Evolutionary conservation across 2,888 invertebrate species (phyloP).

Genomic region (Chironomus riparius): DNA sequence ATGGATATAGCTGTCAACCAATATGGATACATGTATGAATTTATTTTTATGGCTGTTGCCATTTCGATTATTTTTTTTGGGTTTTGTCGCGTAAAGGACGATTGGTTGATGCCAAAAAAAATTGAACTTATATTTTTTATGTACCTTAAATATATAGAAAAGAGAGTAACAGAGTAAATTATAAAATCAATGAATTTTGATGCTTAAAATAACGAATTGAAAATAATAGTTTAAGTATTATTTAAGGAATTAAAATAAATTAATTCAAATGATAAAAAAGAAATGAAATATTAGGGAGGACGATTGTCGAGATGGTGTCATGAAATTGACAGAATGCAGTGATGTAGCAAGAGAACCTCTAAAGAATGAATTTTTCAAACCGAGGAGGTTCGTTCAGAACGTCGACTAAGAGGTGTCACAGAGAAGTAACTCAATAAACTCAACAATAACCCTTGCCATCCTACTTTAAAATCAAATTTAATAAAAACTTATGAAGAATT

Average conservation of each 20-base stretch:
- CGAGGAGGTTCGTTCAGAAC: no score
- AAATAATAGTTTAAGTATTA: constrained; percentile 11
- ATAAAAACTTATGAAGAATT: no score
- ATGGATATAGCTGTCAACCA: not conserved
- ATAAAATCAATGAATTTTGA: constrained; percentile 1
- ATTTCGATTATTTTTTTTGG: no score
- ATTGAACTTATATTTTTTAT: not conserved
- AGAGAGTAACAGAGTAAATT: not conserved
- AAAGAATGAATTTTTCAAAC: no score
- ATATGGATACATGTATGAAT: not conserved
- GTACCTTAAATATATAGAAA: not conserved
- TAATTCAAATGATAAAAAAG: not conserved
- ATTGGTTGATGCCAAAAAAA: not conserved
- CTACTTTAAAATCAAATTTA: no score
- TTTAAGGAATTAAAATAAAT: not conserved
- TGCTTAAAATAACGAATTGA: constrained; percentile 26
- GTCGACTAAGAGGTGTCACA: no score
- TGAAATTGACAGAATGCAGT: no score
- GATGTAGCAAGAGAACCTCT: no score
- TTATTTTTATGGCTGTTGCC: not conserved
- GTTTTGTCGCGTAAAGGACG: not conserved
- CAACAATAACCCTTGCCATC: no score
- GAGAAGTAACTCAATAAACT: no score
- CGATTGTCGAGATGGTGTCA: no score
- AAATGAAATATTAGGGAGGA: not conserved